Evolutionary conservation across 2,797 vertebrate species (phyloP).

Genomic region (Melanotaenia parkinsoni): DNA sequence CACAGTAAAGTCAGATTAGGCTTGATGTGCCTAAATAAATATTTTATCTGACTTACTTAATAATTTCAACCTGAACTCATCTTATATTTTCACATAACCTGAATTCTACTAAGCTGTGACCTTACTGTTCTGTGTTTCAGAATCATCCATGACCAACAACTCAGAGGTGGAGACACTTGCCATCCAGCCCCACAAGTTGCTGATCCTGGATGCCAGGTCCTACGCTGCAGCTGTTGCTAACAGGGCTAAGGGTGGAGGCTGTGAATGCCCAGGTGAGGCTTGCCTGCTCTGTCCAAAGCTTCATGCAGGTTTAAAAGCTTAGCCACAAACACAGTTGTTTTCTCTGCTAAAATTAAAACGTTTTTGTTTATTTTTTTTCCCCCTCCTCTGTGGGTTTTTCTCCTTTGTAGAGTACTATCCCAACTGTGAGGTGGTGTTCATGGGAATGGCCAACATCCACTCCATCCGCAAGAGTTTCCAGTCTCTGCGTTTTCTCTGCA

Average conservation of each 20-base stretch:
- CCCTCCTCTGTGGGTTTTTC: not conserved
- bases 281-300: not conserved
- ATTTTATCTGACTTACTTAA: not conserved
- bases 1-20: constrained; percentile 9
- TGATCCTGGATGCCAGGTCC: constrained; percentile 94
- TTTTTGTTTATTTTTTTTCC: not conserved
- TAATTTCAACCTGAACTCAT: not conserved
- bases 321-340: constrained; percentile 33
- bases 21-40: not conserved
- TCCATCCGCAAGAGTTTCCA: constrained; percentile 99
- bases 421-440: constrained; percentile 99
- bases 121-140: constrained; percentile 69
- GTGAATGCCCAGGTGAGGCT: constrained; percentile 94
- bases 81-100: not conserved
- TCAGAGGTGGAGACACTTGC: constrained; percentile 90
- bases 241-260: constrained; percentile 96
- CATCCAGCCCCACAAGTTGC: constrained; percentile 91
- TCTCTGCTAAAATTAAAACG: constrained; percentile 30
- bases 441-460: constrained; percentile 99
- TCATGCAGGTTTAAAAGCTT: constrained; percentile 14
- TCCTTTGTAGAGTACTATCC: constrained; percentile 93
- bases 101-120: constrained; percentile 1
- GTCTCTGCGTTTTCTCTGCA: constrained; percentile 95
- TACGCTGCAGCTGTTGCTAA: constrained; percentile 97
- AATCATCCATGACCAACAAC: constrained; percentile 91